phyloP scores from a whole-genome alignment of 2,113 vertebrate genomes.

The Anolis carolinensis region DNA sequence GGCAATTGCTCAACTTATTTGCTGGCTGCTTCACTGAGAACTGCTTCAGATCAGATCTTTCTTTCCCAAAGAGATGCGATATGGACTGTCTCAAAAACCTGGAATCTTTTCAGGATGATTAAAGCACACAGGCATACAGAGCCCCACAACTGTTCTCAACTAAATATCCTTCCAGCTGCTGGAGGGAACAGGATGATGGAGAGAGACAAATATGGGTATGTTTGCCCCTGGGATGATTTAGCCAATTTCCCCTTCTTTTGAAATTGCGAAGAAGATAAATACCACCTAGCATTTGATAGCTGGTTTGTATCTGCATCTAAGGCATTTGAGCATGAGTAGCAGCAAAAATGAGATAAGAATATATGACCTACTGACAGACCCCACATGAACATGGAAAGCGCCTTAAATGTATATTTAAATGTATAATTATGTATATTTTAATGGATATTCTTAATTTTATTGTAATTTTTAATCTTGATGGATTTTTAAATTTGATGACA shows the following conservation, averaged over 20 bases:
- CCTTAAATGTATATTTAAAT: too few relatives aligned
- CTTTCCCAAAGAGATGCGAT: slow-evolving; percentile 10
- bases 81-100: background rate
- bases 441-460: too few relatives aligned
- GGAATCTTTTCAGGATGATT: background rate
- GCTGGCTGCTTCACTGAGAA: background rate
- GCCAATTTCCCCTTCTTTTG: slow-evolving; percentile 33
- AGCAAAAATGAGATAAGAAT: too few relatives aligned
- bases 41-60: background rate
- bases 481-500: too few relatives aligned
- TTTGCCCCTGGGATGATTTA: slow-evolving; percentile 19
- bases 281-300: slow-evolving; percentile 40
- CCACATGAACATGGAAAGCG: too few relatives aligned
- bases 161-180: slow-evolving; percentile 13
- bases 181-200: background rate
- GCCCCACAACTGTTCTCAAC: background rate
- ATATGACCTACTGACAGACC: too few relatives aligned
- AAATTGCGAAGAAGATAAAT: slow-evolving; percentile 48
- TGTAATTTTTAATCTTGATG: too few relatives aligned
- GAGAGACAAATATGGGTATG: slow-evolving; percentile 34
- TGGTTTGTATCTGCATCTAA: slow-evolving; percentile 51
- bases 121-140: background rate
- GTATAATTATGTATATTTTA: too few relatives aligned
- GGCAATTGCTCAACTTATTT: slow-evolving; percentile 42
- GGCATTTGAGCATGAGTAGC: too few relatives aligned